A percentile compares a stretch with the other conserved stretches of the same genome.
Conservation (phyloP, 1,140 invertebrate species). For the Bombus pascuorum region DNA sequence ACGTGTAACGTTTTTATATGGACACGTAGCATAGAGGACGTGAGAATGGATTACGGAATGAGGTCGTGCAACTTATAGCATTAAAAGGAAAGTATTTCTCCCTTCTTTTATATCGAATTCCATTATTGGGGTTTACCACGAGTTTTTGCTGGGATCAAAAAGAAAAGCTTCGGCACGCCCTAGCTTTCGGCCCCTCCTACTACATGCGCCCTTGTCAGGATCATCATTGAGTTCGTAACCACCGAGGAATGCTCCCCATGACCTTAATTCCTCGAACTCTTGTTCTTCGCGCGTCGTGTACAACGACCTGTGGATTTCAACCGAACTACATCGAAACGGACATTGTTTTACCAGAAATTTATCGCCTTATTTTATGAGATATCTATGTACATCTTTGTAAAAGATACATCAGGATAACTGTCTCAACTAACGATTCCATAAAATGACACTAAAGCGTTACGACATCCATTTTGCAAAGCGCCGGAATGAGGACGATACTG, state of each 20-base stretch:
- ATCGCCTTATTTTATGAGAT: slow-evolving; percentile 22
- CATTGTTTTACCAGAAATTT: slow-evolving; percentile 48
- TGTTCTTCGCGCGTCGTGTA: slow-evolving; percentile 28
- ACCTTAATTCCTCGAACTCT: slow-evolving; percentile 49
- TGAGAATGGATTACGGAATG: background rate
- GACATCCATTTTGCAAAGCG: background rate
- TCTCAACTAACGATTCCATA: background rate
- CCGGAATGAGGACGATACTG: background rate
- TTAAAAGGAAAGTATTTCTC: slow-evolving; percentile 34
- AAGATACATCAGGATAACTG: background rate
- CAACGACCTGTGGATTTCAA: slow-evolving; percentile 59
- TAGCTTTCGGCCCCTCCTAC: slow-evolving; percentile 38
- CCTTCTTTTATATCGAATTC: slow-evolving; percentile 6
- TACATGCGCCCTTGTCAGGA: slow-evolving; percentile 40
- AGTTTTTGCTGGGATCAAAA: slow-evolving; percentile 34
- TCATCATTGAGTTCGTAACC: slow-evolving; percentile 57
- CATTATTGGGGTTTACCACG: slow-evolving; percentile 31
- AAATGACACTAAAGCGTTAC: background rate
- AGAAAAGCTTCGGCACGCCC: slow-evolving; percentile 51
- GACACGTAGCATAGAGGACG: too few species aligned
- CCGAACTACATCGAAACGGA: background rate
- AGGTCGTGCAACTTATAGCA: background rate
- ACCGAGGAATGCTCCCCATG: slow-evolving; percentile 9
- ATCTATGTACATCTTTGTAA: background rate
- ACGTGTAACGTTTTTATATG: too few species aligned